These are phyloP conservation scores for Synanthedon myopaeformis DNA, from an alignment of 2,888 invertebrate species.

Conservation along the genomic window DNA sequence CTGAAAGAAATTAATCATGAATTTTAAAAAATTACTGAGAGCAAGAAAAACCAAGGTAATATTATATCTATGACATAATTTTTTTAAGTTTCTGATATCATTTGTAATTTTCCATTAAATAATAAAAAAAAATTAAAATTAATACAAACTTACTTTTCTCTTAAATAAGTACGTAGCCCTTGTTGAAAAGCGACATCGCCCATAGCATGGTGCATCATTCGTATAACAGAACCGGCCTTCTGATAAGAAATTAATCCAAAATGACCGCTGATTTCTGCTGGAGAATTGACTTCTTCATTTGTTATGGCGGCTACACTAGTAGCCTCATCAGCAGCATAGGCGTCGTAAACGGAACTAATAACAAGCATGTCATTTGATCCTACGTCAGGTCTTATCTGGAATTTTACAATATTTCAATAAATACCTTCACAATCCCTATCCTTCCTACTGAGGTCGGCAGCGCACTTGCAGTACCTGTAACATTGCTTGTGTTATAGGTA, in stretches of 20 bases:
- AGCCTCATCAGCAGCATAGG: slow-evolving; percentile 70
- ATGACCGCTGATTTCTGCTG: slow-evolving; percentile 71
- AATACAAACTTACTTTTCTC: slow-evolving; percentile 51
- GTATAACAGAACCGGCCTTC: slow-evolving; percentile 70
- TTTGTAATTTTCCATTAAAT: no score
- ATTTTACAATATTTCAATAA: not conserved
- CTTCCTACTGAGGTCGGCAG: no score
- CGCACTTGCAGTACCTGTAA: no score
- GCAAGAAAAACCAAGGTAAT: no score
- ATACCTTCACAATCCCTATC: no score
- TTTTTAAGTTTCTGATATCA: no score
- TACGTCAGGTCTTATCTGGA: slow-evolving; percentile 72
- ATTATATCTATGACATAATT: no score
- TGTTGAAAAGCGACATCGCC: slow-evolving; percentile 38
- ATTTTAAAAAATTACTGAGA: no score
- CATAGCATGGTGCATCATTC: slow-evolving; percentile 60
- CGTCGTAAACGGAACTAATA: slow-evolving; percentile 74
- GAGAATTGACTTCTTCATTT: slow-evolving; percentile 66
- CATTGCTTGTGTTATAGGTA: no score
- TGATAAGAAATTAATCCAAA: slow-evolving; percentile 78
- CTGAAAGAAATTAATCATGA: slow-evolving; percentile 21
- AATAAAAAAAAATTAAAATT: no score
- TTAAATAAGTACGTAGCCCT: slow-evolving; percentile 44
- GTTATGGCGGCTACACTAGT: slow-evolving; percentile 67
- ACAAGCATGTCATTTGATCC: slow-evolving; percentile 74